Conservation (phyloP, 2,113 vertebrate genomes). For the Gasterosteus nipponicus region DNA sequence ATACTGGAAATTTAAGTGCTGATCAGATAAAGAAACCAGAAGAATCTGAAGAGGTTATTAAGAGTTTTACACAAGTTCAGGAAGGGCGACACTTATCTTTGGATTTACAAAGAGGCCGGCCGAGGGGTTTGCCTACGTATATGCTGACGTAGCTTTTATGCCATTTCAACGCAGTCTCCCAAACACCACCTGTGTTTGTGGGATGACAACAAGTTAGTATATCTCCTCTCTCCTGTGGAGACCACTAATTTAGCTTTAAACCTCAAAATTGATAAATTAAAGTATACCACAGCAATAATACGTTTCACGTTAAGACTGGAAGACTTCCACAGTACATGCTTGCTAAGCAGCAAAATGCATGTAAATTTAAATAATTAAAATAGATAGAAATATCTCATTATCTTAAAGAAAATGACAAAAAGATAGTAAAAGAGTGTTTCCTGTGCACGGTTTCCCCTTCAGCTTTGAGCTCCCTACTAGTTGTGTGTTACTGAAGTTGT, state of each 20-base stretch:
- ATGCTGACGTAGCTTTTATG: constrained; percentile 64
- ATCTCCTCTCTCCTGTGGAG: constrained; percentile 6
- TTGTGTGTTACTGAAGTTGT: constrained; percentile 32
- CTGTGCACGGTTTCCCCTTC: constrained; percentile 73
- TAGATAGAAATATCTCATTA: constrained; percentile 61
- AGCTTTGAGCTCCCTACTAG: constrained; percentile 44
- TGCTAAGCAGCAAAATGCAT: constrained; percentile 65
- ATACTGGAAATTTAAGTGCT: constrained; percentile 32
- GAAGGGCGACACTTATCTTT: constrained; percentile 42
- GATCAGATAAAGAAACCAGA: constrained; percentile 38
- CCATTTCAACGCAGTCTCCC: constrained; percentile 29
- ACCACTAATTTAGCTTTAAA: constrained; percentile 2
- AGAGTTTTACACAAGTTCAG: constrained; percentile 45
- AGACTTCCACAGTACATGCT: constrained; percentile 79
- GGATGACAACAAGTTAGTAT: constrained; percentile 6
- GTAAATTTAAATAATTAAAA: constrained; percentile 69
- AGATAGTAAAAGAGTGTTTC: constrained; percentile 59
- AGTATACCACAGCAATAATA: constrained; percentile 63
- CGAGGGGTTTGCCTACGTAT: constrained; percentile 28
- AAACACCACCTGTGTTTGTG: constrained; percentile 13
- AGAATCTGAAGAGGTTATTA: constrained; percentile 27
- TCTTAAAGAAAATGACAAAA: constrained; percentile 55
- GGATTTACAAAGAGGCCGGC: constrained; percentile 62
- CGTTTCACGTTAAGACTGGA: constrained; percentile 70
- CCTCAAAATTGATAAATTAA: constrained; percentile 53